These are phyloP conservation scores for Nymphalis urticae DNA, from an alignment of 2,888 invertebrate species.

Conservation along the genomic window DNA sequence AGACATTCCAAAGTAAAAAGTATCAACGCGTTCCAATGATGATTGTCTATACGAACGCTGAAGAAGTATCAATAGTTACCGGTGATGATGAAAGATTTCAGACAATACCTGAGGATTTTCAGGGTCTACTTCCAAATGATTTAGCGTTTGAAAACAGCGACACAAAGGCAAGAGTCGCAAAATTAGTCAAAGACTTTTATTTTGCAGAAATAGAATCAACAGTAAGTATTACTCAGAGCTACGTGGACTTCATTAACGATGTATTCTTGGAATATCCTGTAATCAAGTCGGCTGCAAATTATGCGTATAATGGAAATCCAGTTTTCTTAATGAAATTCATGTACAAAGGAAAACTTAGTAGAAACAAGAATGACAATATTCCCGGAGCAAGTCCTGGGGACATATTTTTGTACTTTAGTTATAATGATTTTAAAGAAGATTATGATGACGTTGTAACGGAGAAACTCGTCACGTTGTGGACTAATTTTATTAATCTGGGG, in stretches of 20 bases:
- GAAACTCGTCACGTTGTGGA: slow-evolving; percentile 54
- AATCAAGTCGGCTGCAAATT: slow-evolving; percentile 56
- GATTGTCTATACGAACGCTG: slow-evolving; percentile 53
- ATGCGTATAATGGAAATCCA: slow-evolving; percentile 52
- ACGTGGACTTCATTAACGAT: slow-evolving; percentile 62
- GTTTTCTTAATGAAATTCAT: slow-evolving; percentile 63
- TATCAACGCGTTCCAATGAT: slow-evolving; percentile 60
- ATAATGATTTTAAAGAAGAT: slow-evolving; percentile 39
- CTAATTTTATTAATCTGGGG: slow-evolving; percentile 67
- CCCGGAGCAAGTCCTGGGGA: slow-evolving; percentile 41
- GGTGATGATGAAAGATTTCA: slow-evolving; percentile 47
- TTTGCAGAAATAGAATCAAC: slow-evolving; percentile 47
- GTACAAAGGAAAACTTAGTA: slow-evolving; percentile 31
- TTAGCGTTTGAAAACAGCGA: slow-evolving; percentile 52
- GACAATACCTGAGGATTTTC: slow-evolving; percentile 51
- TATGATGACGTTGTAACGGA: slow-evolving; percentile 45
- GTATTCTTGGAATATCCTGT: slow-evolving; percentile 61
- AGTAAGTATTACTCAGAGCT: slow-evolving; percentile 46
- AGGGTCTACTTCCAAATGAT: slow-evolving; percentile 62
- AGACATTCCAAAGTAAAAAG: slow-evolving; percentile 49
- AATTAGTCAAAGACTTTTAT: slow-evolving; percentile 63
- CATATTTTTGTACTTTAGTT: slow-evolving; percentile 53
- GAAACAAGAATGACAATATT: slow-evolving; percentile 17
- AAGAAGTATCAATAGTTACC: slow-evolving; percentile 46
- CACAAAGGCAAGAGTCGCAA: slow-evolving; percentile 50